phyloP scores from a whole-genome alignment of 2,113 vertebrate species.

The Rousettus leschenaultii region DNA sequence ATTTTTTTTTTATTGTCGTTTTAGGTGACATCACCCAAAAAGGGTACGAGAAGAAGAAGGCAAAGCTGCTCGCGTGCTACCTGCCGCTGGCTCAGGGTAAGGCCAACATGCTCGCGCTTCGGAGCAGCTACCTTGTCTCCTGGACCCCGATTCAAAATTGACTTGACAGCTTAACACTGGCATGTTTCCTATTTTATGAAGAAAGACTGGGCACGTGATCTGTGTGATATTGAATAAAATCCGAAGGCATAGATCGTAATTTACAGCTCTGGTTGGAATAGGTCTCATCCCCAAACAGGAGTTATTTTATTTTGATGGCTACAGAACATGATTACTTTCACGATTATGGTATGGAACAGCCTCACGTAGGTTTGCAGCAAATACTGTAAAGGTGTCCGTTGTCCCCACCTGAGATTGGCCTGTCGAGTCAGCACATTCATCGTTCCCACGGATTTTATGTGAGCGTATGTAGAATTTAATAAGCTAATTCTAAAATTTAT shows the following conservation, averaged over 20 bases:
- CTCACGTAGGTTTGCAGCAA: not conserved
- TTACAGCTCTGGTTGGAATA: not conserved
- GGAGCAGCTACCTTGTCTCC: not conserved
- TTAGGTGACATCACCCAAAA: conserved; percentile 87
- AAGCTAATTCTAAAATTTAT: not conserved
- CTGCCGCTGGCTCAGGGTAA: conserved; percentile 84
- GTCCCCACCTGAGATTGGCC: not conserved
- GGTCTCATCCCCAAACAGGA: not conserved
- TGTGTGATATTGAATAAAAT: not conserved
- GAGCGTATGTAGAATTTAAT: not conserved
- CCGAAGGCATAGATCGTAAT: not conserved
- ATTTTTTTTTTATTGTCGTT: conserved; percentile 50
- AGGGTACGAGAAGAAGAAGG: conserved; percentile 87
- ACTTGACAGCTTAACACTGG: not conserved
- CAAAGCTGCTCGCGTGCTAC: conserved; percentile 83
- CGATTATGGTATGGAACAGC: not conserved
- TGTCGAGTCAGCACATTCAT: not conserved
- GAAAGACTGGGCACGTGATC: not conserved
- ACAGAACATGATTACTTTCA: not conserved
- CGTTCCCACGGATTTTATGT: not conserved
- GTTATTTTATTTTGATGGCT: not conserved
- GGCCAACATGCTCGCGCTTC: accelerated
- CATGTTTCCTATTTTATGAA: not conserved
- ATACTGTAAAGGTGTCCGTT: not conserved
- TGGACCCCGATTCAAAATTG: not conserved